A percentile compares a stretch with the other conserved stretches of the same genome.
These are phyloP conservation scores for Halichondria panicea DNA, from an alignment of 37 sponge, comb jelly and placozoan genomes.

Conservation along the genomic window DNA sequence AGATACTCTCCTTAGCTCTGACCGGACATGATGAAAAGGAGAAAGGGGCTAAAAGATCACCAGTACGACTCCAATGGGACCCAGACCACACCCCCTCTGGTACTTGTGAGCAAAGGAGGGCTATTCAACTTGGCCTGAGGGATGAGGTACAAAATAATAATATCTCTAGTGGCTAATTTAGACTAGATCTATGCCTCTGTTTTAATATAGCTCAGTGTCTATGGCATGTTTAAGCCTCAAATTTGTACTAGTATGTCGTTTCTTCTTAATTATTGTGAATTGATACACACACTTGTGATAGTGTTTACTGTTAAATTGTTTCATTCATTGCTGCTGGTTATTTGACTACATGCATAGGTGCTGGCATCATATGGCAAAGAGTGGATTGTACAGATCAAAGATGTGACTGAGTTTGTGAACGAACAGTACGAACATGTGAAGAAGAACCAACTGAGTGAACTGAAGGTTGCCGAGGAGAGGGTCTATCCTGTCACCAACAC, in stretches of 20 bases:
- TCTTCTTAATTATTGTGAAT: no score
- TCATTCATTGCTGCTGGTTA: no score
- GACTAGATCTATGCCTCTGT: neutral
- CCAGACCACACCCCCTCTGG: conserved; percentile 78
- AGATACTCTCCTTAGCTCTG: conserved; percentile 61
- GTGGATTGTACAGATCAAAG: conserved; percentile 70
- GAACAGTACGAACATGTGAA: conserved; percentile 54
- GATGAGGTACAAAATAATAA: conserved; percentile 42
- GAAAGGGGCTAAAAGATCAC: conserved; percentile 18
- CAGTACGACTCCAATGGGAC: conserved; percentile 83
- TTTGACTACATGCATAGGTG: no score
- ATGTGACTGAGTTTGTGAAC: conserved; percentile 73
- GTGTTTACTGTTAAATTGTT: no score
- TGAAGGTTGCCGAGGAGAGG: conserved; percentile 64
- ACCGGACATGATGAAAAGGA: conserved; percentile 60
- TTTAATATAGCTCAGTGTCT: neutral
- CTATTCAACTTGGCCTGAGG: conserved; percentile 79
- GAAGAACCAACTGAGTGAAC: conserved; percentile 25
- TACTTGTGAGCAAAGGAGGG: conserved; percentile 45
- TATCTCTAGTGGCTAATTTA: neutral
- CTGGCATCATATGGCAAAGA: conserved; percentile 52
- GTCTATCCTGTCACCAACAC: conserved; percentile 45
- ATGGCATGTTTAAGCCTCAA: no score
- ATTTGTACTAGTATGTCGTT: no score
- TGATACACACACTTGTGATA: no score